These are phyloP conservation scores for Aurelia aurita DNA, from an alignment of 30 jellyfish, hydroid and myxozoan genomes.

Conservation along the genomic window DNA sequence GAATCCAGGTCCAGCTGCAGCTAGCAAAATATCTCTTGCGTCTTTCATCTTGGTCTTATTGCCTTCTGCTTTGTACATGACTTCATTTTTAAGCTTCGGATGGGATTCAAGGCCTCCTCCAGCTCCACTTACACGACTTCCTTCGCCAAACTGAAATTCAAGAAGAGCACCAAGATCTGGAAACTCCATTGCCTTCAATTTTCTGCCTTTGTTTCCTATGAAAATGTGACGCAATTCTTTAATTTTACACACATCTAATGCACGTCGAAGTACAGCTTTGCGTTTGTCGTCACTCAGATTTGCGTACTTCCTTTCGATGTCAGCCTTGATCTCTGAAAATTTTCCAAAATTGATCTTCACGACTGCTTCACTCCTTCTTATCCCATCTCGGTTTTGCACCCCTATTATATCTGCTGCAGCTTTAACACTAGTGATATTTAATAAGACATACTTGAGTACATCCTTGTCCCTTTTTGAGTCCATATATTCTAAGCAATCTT, in stretches of 20 bases:
- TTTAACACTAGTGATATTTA: not conserved
- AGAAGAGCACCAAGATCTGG: slow-evolving; percentile 13
- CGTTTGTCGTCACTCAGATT: not conserved
- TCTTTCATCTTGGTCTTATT: not conserved
- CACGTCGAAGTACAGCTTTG: not conserved
- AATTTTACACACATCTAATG: not conserved
- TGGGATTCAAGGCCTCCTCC: slow-evolving; percentile 17
- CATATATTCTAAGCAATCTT: not conserved
- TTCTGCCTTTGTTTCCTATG: not conserved
- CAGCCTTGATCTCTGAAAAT: slow-evolving; percentile 1
- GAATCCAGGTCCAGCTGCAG: slow-evolving; percentile 5
- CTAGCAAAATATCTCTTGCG: slow-evolving; percentile 8
- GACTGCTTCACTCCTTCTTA: slow-evolving; percentile 2
- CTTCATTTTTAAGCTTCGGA: slow-evolving; percentile 2
- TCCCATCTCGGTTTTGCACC: not conserved
- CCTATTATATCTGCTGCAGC: slow-evolving; percentile 18
- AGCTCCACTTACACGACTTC: not conserved
- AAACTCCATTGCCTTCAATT: slow-evolving; percentile 16
- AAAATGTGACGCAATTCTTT: slow-evolving; percentile 9
- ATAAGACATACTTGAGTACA: slow-evolving; percentile 3
- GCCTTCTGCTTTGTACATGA: slow-evolving; percentile 14
- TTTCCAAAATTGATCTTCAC: slow-evolving; percentile 1
- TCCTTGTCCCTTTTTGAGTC: slow-evolving; percentile 24
- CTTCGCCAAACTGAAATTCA: slow-evolving; percentile 7
- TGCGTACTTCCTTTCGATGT: not conserved